Conservation (phyloP, 2,888 invertebrate species). For the Uloborus plumipes region DNA sequence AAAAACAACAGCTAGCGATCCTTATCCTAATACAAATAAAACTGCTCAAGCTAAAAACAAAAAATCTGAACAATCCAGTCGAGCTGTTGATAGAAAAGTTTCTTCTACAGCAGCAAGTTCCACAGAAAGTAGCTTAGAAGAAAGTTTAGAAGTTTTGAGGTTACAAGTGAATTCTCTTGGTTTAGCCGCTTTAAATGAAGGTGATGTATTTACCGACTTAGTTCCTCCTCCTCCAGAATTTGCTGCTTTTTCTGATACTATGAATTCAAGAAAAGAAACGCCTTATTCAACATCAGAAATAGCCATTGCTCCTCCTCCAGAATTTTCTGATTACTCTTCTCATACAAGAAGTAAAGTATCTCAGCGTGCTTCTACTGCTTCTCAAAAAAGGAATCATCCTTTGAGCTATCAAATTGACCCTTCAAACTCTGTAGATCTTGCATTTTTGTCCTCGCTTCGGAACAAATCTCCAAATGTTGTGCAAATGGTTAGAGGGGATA, state of each 20-base stretch:
- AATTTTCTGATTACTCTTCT: slow-evolving; percentile 53
- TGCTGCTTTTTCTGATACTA: slow-evolving; percentile 59
- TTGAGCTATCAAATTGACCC: slow-evolving; percentile 41
- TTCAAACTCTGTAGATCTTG: slow-evolving; percentile 49
- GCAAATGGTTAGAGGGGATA: slow-evolving; percentile 48
- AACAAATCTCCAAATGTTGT: slow-evolving; percentile 47
- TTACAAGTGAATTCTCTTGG: slow-evolving; percentile 65
- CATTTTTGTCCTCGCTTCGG: slow-evolving; percentile 46
- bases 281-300: slow-evolving; percentile 39
- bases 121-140: slow-evolving; percentile 50
- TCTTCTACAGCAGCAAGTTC: slow-evolving; percentile 26
- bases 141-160: slow-evolving; percentile 58
- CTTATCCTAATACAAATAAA: slow-evolving; percentile 23
- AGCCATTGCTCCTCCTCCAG: slow-evolving; percentile 64
- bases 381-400: slow-evolving; percentile 44
- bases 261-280: slow-evolving; percentile 29
- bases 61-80: too few species aligned
- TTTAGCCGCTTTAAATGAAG: slow-evolving; percentile 65
- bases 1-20: slow-evolving; percentile 16
- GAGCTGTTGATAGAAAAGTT: slow-evolving; percentile 7
- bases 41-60: slow-evolving; percentile 40
- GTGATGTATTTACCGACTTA: slow-evolving; percentile 67
- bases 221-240: slow-evolving; percentile 69
- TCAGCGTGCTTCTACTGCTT: slow-evolving; percentile 33
- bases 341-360: slow-evolving; percentile 36